A percentile compares a stretch with the other conserved stretches of the same genome.
phyloP scores from a whole-genome alignment of 2,113 vertebrate species.

The Vicugna pacos region DNA sequence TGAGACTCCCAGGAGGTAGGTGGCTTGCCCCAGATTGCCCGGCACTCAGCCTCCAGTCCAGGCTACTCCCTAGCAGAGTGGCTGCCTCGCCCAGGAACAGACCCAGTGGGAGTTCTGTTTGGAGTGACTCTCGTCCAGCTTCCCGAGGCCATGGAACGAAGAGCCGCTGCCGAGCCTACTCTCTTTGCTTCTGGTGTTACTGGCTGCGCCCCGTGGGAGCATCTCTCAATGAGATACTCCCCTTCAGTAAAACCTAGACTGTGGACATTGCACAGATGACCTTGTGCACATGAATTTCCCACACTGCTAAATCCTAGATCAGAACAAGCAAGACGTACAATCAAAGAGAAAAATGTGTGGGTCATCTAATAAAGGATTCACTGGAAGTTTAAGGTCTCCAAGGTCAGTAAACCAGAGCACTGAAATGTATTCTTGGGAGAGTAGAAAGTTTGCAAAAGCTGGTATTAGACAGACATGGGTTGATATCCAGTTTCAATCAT shows the following conservation, averaged over 20 bases:
- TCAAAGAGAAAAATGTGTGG: neutral
- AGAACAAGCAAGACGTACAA: neutral
- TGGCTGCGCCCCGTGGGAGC: neutral
- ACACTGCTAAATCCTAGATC: neutral
- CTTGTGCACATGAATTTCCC: neutral
- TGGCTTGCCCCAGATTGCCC: neutral
- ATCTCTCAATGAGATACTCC: neutral
- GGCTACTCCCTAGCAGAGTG: neutral
- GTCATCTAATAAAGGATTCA: neutral
- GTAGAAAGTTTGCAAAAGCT: neutral
- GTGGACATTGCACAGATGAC: neutral
- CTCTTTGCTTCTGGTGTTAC: neutral
- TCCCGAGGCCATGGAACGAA: neutral
- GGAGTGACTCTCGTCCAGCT: neutral
- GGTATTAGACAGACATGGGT: neutral
- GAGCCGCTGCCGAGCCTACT: neutral
- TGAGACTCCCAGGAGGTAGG: neutral
- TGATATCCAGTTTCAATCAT: neutral
- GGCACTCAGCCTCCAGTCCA: neutral
- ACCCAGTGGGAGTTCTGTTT: neutral
- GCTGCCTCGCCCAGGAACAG: neutral
- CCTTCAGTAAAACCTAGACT: conserved; percentile 1
- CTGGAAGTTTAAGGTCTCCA: conserved; percentile 18
- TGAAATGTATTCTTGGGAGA: neutral
- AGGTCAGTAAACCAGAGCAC: neutral